Evolutionary conservation across 2,113 vertebrate species (phyloP), one percentile per base, ranked within the genome.

Genomic region (Cephalophus harveyi): DNA sequence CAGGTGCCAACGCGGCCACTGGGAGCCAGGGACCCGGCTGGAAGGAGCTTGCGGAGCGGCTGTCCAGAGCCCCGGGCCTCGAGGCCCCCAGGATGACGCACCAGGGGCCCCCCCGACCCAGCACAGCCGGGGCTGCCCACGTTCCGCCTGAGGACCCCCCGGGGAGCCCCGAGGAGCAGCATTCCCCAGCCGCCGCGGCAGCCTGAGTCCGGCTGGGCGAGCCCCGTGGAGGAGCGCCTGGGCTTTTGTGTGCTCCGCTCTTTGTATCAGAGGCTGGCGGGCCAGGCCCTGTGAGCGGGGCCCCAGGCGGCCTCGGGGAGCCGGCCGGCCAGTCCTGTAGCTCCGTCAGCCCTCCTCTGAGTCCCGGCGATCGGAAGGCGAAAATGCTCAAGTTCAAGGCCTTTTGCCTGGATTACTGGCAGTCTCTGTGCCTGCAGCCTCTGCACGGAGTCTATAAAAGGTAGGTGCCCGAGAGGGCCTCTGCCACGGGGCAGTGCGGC

Each of bases 341-440:
- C 55, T 59, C 79, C 67, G 4, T 11, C 36, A 40, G 54, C 62
- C 87, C 60, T 86, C 48, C 59, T 79, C 40, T 0, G 12, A 30
- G 89, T 71, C 87, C 55, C n/a, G 6, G 86, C 0, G 52, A 48
- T 43, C 0, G 3, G 46, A 81, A 64, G 96, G 94, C 16, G 97
- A 99, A 98, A 98, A 99, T 99, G 99, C 98, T 99, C 98, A 99
- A 99, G 99, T 98, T 99, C 91, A 99, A 99, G 99, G 99, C 99
- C 78, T 99, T 99, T 97, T 99, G 99, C 99, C 98, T 99, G 99
- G 99, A 99, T 99, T 99, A 99, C 98, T 99, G 99, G 99, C 99
- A 99, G 98, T 99, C 99, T 97, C 99, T 99, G 87, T 99, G 99
- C 98, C 99, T 99, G 19, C 99, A 99, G 98, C 99, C 99, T 60